A percentile compares a stretch with the other conserved stretches of the same genome.
Evolutionary conservation across 2,888 invertebrate genomes (phyloP).

Genomic region (Cephus nigrinus): DNA sequence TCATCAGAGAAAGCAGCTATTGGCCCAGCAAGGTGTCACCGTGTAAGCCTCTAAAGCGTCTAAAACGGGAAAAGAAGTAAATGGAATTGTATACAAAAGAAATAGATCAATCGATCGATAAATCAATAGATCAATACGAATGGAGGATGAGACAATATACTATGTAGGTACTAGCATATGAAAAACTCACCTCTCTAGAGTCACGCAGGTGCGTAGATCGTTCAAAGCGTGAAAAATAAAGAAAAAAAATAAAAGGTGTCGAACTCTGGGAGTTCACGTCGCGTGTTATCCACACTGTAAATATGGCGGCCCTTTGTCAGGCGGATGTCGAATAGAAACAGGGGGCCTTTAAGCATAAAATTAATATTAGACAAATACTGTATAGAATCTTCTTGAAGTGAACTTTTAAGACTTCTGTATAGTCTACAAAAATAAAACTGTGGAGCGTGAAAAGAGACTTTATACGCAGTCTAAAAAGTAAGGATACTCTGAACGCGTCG

Average conservation of each 20-base stretch:
- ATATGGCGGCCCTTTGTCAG: neutral
- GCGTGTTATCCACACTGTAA: neutral
- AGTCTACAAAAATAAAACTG: neutral
- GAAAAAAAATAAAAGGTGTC: neutral
- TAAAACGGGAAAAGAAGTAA: neutral
- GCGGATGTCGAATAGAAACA: neutral
- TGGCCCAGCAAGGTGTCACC: constrained; percentile 61
- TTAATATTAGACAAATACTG: neutral
- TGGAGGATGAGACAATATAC: neutral
- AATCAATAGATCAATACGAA: neutral
- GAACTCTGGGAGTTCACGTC: neutral
- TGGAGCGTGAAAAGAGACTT: neutral
- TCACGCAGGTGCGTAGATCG: neutral
- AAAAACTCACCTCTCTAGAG: neutral
- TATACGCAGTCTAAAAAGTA: neutral
- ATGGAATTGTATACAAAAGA: neutral
- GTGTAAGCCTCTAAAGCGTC: constrained; percentile 39
- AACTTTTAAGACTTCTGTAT: neutral
- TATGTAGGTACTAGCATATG: neutral
- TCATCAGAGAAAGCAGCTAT: constrained; percentile 58
- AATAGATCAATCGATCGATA: neutral
- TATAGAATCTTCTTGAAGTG: neutral
- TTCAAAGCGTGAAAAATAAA: neutral
- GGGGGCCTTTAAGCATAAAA: neutral
- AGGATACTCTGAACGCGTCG: neutral